phyloP scores from a whole-genome alignment of 2,113 vertebrate species.

The Ascaphus truei region DNA sequence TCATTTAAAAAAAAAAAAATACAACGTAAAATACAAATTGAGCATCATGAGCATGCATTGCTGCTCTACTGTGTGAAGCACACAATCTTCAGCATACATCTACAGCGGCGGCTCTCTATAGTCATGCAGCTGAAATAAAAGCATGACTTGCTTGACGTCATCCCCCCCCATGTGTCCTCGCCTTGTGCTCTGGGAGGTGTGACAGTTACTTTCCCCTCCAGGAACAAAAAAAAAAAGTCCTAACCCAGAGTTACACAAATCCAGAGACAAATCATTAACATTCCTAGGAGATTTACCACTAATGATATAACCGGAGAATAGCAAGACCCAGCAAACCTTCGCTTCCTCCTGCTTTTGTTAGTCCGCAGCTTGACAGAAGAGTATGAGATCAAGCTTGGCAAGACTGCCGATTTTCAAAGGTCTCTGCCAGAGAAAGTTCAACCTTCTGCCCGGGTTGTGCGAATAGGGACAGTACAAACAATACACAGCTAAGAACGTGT shows the following conservation, averaged over 20 bases:
- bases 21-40: no score
- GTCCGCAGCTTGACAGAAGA: not conserved
- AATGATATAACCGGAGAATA: constrained; percentile 22
- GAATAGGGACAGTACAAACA: constrained; percentile 7
- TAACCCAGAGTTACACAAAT: constrained; percentile 39
- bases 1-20: no score
- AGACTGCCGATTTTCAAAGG: constrained; percentile 34
- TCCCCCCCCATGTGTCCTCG: not conserved
- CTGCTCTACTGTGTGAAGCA: no score
- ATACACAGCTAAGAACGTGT: no score
- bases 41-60: no score
- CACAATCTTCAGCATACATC: no score
- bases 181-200: constrained; percentile 39
- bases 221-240: not conserved
- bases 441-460: constrained; percentile 10
- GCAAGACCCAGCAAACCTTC: constrained; percentile 10
- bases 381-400: not conserved
- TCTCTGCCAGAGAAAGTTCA: constrained; percentile 32
- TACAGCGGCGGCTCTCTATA: no score
- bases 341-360: constrained; percentile 34
- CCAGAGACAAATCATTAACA: constrained; percentile 39
- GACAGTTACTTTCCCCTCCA: constrained; percentile 41
- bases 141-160: not conserved
- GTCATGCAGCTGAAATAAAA: no score
- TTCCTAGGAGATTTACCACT: constrained; percentile 35